A percentile compares a stretch with the other conserved stretches of the same genome.
Evolutionary conservation across 2,113 vertebrate genomes (phyloP).

Genomic region (Aspidoscelis tigris): DNA sequence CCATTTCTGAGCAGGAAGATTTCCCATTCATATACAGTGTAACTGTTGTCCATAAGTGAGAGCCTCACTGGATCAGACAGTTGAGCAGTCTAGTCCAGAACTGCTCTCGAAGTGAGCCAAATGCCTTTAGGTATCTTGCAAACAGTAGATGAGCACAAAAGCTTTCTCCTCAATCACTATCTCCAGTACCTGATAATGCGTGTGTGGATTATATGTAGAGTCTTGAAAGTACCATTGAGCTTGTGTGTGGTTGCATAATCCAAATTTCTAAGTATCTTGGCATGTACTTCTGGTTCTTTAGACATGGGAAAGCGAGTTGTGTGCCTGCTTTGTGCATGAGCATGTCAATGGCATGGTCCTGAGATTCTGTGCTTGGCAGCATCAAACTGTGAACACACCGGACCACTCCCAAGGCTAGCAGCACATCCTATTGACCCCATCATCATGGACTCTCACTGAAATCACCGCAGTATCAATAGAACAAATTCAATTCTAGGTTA

Average conservation of each 20-base stretch:
- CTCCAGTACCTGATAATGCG: no score
- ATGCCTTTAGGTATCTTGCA: not conserved
- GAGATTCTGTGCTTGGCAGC: not conserved
- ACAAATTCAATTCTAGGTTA: conserved; percentile 12
- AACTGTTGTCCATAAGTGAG: not conserved
- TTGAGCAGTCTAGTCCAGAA: no score
- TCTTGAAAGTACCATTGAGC: conserved; percentile 37
- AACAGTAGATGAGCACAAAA: not conserved
- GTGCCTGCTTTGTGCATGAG: conserved; percentile 7
- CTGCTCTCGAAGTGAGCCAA: no score
- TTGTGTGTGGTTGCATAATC: not conserved
- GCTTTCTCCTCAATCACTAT: no score
- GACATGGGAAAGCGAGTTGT: conserved; percentile 19
- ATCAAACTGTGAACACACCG: conserved; percentile 1
- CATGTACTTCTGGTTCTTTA: conserved; percentile 28
- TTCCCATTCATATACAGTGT: no score
- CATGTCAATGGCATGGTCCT: conserved; percentile 17
- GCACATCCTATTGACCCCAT: conserved; percentile 14
- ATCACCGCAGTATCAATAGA: rapidly evolving
- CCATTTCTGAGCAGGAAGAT: not conserved
- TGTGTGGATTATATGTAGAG: conserved; percentile 12
- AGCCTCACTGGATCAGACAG: not conserved
- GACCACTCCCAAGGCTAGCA: not conserved
- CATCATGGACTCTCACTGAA: not conserved
- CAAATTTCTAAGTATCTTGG: conserved; percentile 20